Percentiles rank a stretch among this genome's conserved stretches.
phyloP scores from a whole-genome alignment of 1,140 invertebrate species.

The Spodoptera litura region DNA sequence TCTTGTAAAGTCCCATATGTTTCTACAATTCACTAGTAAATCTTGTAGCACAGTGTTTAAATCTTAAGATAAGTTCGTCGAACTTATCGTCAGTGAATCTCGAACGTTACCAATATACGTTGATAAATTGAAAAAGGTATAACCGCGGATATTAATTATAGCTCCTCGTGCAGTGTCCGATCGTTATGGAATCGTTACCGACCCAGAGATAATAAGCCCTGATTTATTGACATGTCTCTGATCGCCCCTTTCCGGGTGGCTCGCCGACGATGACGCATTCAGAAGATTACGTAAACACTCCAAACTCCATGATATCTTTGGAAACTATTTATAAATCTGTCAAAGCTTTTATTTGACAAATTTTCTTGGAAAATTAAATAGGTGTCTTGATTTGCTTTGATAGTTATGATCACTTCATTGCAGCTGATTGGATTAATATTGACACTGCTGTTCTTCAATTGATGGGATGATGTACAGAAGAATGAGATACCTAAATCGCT shows the following conservation, averaged over 20 bases:
- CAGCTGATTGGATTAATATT: no score
- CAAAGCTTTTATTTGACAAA: constrained; percentile 1
- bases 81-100: constrained; percentile 7
- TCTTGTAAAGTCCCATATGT: no score
- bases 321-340: constrained; percentile 4
- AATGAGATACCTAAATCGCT: no score
- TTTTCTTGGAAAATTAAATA: not conserved
- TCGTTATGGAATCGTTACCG: constrained; percentile 55
- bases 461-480: no score
- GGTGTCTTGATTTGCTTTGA: no score
- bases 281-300: constrained; percentile 18
- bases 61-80: not conserved
- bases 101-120: constrained; percentile 50
- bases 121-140: constrained; percentile 61
- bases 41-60: no score
- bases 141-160: constrained; percentile 60
- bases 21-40: no score
- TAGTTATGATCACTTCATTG: no score
- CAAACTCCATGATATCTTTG: constrained; percentile 6
- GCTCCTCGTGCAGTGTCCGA: constrained; percentile 43
- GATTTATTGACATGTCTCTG: constrained; percentile 57
- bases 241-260: constrained; percentile 50
- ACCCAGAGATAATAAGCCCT: constrained; percentile 50
- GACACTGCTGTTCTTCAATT: no score
- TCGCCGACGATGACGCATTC: constrained; percentile 33